Base-by-base conservation (phyloP, 2,113 vertebrate genomes). In the Dipodomys spectabilis region DNA sequence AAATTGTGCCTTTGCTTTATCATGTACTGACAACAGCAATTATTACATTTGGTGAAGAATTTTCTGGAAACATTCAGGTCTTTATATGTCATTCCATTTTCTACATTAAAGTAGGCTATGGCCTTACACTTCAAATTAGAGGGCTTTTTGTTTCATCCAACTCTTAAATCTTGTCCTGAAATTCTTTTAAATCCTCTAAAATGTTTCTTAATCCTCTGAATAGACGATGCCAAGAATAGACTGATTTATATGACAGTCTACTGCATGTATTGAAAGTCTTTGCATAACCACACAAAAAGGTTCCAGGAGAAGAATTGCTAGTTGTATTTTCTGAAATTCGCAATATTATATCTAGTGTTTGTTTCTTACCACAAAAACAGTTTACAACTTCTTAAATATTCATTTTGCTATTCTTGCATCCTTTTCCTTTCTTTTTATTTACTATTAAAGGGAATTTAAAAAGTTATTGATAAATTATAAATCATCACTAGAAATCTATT, bases 301-400 rank as follows among this genome's bases (percentile, higher is more conserved):
- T 85, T 12, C 39, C 35, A 69, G 79, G 71, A 77, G 45, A 74
- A 53, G 53, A 84, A 90, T 49, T 78, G 19, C 11, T 79, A 49
- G 16, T 69, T 91, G 9, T 45, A 83, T 79, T 94, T 91, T 94
- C 74, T 85, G 64, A 85, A 94, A 92, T 88, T 82, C 25, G 16
- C 53, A 57, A 13, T 57, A 57, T 18, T 18, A 57, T 57, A 16
- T 57, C 53, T 16, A 57, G 11, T 57, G 16, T 57, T 57, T 57
- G 13, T 49, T 57, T 57, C 53, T 57, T 16, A 57, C 12, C 53
- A 57, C 11, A 18, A 57, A 57, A 57, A 57, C 4, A 16, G 53
- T 57, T 57, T 57, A 57, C 53, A 57, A 5, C 13, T 57, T 57
- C 15, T 71, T 39, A 82, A 74, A n/a, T 25, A 88, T 73, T 81